A percentile compares a stretch with the other conserved stretches of the same genome.
These are phyloP conservation scores for Rhagonycha fulva DNA, from an alignment of 2,888 invertebrate genomes.

Conservation along the genomic window DNA sequence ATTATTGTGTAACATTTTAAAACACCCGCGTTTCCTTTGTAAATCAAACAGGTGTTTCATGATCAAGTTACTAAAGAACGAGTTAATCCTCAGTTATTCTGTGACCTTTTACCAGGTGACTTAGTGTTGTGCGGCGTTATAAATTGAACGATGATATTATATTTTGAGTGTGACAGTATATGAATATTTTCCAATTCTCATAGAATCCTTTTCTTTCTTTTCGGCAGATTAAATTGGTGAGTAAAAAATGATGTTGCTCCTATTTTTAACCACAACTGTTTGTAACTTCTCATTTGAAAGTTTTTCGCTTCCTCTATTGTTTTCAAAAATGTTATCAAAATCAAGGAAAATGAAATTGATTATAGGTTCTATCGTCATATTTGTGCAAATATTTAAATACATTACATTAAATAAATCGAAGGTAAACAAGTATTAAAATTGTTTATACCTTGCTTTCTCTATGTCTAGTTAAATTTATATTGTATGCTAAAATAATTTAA, in stretches of 20 bases:
- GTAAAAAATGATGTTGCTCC: neutral
- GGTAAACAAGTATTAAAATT: slow-evolving; percentile 30
- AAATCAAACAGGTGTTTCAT: slow-evolving; percentile 37
- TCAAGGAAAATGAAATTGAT: neutral
- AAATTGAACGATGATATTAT: slow-evolving; percentile 19
- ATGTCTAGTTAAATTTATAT: slow-evolving; percentile 8
- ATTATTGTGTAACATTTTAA: slow-evolving; percentile 8
- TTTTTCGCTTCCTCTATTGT: neutral
- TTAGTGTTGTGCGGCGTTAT: slow-evolving; percentile 19
- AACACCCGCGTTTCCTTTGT: slow-evolving; percentile 23
- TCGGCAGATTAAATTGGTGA: neutral
- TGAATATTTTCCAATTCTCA: slow-evolving; percentile 1
- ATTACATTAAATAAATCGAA: slow-evolving; percentile 29
- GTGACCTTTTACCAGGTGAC: slow-evolving; percentile 47
- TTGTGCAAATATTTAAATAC: slow-evolving; percentile 26
- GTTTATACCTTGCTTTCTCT: slow-evolving; percentile 22
- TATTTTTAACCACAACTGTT: neutral
- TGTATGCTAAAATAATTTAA: neutral
- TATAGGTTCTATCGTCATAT: neutral
- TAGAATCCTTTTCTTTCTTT: neutral
- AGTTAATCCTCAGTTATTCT: slow-evolving; percentile 49
- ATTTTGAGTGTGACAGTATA: slow-evolving; percentile 10
- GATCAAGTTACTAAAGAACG: slow-evolving; percentile 51
- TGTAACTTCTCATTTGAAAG: neutral
- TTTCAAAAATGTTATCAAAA: neutral